These are phyloP conservation scores for Sesamia inferens DNA, from an alignment of 2,888 invertebrate species.

Conservation along the genomic window DNA sequence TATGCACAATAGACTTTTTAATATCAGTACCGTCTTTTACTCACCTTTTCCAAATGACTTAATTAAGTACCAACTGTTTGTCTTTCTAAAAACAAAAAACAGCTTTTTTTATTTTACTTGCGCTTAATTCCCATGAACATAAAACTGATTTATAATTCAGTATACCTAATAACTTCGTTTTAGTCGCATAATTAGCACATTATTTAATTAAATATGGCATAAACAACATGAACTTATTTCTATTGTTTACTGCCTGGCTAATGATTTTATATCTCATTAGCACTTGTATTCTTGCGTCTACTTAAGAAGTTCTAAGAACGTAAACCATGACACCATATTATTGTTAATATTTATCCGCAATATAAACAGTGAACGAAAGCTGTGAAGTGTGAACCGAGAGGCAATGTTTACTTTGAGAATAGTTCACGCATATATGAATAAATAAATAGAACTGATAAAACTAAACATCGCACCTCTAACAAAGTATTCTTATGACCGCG, in stretches of 20 bases:
- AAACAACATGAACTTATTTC: constrained; percentile 36
- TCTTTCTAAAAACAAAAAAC: constrained; percentile 22
- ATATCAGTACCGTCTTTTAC: constrained; percentile 3
- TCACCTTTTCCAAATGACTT: constrained; percentile 9
- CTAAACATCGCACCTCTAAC: constrained; percentile 28
- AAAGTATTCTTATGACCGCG: constrained; percentile 39
- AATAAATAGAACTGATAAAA: constrained; percentile 31
- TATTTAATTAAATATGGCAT: constrained; percentile 47
- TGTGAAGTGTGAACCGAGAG: constrained; percentile 40
- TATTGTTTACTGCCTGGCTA: constrained; percentile 48
- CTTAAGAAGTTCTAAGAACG: constrained; percentile 58
- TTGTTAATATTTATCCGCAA: constrained; percentile 50
- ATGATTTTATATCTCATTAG: constrained; percentile 51
- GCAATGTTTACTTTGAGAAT: constrained; percentile 53
- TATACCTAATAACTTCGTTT: constrained; percentile 22
- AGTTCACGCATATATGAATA: constrained; percentile 40
- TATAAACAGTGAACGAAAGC: constrained; percentile 50
- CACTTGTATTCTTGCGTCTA: constrained; percentile 38
- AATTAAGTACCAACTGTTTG: background rate
- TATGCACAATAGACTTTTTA: constrained; percentile 4
- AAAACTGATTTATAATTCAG: constrained; percentile 42
- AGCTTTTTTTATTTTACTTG: constrained; percentile 1
- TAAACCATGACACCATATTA: constrained; percentile 50
- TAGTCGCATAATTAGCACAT: constrained; percentile 27
- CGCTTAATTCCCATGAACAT: constrained; percentile 47